These are phyloP conservation scores for Eupleurogrammus muticus DNA, from an alignment of 2,797 vertebrate genomes.

Conservation along the genomic window DNA sequence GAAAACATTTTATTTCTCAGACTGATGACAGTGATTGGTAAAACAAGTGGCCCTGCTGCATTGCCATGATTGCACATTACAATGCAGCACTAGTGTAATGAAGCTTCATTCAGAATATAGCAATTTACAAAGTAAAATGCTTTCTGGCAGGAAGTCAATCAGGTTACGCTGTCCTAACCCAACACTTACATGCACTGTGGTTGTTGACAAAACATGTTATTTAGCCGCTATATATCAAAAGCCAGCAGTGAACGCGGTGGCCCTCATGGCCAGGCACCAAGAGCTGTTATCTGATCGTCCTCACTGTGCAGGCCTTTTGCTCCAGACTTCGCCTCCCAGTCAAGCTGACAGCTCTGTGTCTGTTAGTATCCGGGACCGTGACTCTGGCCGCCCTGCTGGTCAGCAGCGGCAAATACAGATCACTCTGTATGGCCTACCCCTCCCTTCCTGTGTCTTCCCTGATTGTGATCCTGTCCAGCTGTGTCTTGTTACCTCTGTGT, in stretches of 20 bases:
- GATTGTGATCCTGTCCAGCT: no score
- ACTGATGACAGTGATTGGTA: slow-evolving; percentile 45
- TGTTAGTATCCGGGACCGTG: no score
- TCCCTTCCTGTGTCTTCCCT: no score
- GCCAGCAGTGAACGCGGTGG: slow-evolving; percentile 22
- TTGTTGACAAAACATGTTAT: slow-evolving; percentile 40
- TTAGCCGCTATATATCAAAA: slow-evolving; percentile 41
- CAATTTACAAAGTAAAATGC: slow-evolving; percentile 42
- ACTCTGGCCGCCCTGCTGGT: no score
- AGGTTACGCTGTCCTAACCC: slow-evolving; percentile 9
- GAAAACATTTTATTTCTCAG: slow-evolving; percentile 36
- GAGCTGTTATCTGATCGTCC: slow-evolving; percentile 63
- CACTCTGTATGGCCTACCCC: no score
- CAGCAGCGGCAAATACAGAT: no score
- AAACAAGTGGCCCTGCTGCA: slow-evolving; percentile 42
- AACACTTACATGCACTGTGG: not conserved
- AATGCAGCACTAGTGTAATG: slow-evolving; percentile 26
- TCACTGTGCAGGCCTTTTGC: slow-evolving; percentile 52
- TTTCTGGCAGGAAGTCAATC: slow-evolving; percentile 34
- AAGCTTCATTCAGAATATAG: slow-evolving; percentile 29
- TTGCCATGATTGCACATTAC: slow-evolving; percentile 43
- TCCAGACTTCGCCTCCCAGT: slow-evolving; percentile 52
- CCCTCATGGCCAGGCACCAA: slow-evolving; percentile 19
- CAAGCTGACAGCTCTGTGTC: slow-evolving; percentile 55
- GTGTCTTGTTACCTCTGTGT: no score